phyloP scores from a whole-genome alignment of 2,797 vertebrate species.

The Thamnophis elegans region DNA sequence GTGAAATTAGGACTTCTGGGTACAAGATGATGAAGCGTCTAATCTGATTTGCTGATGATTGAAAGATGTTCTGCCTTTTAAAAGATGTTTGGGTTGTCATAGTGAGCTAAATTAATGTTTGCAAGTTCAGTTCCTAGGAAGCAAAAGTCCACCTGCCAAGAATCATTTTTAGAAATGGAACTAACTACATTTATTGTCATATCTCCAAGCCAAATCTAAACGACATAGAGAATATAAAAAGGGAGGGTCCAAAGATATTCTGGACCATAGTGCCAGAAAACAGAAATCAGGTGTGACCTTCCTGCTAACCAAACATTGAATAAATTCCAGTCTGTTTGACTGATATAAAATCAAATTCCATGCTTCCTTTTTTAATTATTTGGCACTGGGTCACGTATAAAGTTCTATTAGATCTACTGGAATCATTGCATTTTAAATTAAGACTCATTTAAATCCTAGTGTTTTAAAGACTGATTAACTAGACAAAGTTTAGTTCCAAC shows the following conservation, averaged over 20 bases:
- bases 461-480: neutral
- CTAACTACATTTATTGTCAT: neutral
- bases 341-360: neutral
- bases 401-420: neutral
- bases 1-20: constrained; percentile 1
- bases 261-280: rapidly evolving
- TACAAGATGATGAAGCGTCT: constrained; percentile 2
- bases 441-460: neutral
- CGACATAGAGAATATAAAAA: rapidly evolving
- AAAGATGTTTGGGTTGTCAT: constrained; percentile 34
- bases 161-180: constrained; percentile 18
- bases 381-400: neutral
- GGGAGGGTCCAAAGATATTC: neutral
- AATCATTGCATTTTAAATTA: neutral
- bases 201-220: constrained; percentile 9
- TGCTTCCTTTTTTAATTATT: neutral
- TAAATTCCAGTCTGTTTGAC: constrained; percentile 9
- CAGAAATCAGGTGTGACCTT: neutral
- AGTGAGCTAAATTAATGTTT: constrained; percentile 13
- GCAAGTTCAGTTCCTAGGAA: constrained; percentile 15
- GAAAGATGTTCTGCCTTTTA: constrained; percentile 15
- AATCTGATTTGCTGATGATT: neutral
- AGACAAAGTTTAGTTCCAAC: neutral
- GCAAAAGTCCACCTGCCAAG: neutral
- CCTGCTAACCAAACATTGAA: rapidly evolving